These are phyloP conservation scores for Prionailurus bengalensis DNA, from an alignment of 2,113 vertebrate genomes.

Conservation along the genomic window DNA sequence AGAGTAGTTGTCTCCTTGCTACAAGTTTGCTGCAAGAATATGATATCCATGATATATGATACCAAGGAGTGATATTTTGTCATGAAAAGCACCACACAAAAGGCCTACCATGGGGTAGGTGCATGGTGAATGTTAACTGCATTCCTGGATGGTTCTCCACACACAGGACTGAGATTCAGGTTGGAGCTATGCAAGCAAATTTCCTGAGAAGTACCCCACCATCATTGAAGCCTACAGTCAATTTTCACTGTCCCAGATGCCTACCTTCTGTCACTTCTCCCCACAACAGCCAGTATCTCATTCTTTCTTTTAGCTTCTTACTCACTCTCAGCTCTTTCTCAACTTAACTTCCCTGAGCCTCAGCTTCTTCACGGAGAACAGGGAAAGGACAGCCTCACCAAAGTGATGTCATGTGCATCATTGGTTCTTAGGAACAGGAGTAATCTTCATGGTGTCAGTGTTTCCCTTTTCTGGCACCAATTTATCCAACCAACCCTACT, in stretches of 20 bases:
- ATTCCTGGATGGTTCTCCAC: background rate
- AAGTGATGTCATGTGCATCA: background rate
- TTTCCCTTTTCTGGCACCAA: background rate
- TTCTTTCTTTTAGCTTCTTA: conserved; percentile 4
- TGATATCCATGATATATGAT: background rate
- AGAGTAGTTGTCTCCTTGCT: background rate
- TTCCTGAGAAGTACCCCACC: background rate
- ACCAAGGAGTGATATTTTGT: background rate
- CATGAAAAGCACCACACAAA: background rate
- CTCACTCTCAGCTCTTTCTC: background rate
- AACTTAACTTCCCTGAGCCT: background rate
- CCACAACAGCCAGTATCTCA: background rate
- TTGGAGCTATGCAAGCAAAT: background rate
- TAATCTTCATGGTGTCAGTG: background rate
- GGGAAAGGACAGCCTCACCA: background rate
- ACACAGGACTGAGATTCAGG: background rate
- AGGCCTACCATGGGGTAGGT: background rate
- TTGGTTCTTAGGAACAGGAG: background rate
- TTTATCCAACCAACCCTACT: background rate
- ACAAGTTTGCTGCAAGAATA: background rate
- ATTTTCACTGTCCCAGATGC: background rate
- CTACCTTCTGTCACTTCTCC: background rate
- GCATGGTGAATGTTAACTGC: background rate
- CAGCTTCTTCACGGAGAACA: background rate
- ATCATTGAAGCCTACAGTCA: background rate